Base-by-base conservation (phyloP, 1,140 invertebrate species). In the Eriosoma lanigerum region DNA sequence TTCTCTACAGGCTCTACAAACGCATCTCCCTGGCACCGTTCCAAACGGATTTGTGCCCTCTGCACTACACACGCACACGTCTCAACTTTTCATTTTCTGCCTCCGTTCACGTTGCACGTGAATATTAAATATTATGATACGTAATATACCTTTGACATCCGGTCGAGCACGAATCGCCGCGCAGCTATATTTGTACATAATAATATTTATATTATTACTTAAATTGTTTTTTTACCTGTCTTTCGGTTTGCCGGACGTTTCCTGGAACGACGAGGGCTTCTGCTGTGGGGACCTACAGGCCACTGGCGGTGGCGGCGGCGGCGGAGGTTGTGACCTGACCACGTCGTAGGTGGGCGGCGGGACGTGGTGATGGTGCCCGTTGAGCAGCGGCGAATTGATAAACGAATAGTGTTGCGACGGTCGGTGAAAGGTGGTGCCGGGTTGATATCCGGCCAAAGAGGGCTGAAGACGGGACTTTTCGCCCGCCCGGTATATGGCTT, bases 401-500 rank as follows among this genome's bases (percentile, higher is more conserved):
- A 44, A 46, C 56, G 75, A 56, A 29, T 60, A 60, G 21, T 58
- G 54, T 21, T 24, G 72, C 6, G 50, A 46, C n/a, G 50, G 32
- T 17, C 75, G 58, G 38, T 46, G 38, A n/a, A 38, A 46, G 17
- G 13, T 15, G 2, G 15, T 82, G 83, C 75, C 75, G 8, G 54
- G 24, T 17, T 44, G 78, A 81, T 86, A 81, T 83, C 66, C 44
- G 44, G 66, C 87, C 84, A 81, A 86, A 82, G 85, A 87, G 81
- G 89, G 89, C 19, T 87, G 86, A 52, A 89, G 81, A 5, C 86
- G 85, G 81, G 87, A 81, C 64, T 88, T 86, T 68, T 88, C 86
- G 9, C 85, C 83, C 21, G 89, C 89, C 66, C 90, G 86, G 84
- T 91, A 92, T 89, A 92, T 92, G 21, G 90, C 91, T 82, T 92